Conservation (phyloP, 2,888 invertebrate genomes). For the Ectropis crepuscularia region DNA sequence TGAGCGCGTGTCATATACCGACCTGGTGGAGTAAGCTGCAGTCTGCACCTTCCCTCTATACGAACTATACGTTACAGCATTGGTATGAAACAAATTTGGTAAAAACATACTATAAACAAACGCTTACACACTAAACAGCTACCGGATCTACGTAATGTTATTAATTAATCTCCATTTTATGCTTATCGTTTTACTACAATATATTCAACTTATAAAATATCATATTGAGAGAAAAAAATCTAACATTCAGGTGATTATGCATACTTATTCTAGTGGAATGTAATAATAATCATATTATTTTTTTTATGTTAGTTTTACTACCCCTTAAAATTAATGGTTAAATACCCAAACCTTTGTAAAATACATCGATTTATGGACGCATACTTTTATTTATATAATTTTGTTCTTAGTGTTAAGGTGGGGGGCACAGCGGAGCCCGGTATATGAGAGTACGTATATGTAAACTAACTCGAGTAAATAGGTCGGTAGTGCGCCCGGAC, state of each 20-base stretch:
- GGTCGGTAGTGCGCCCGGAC: constrained; percentile 1
- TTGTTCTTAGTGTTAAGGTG: constrained; percentile 14
- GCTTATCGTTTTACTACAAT: constrained; percentile 44
- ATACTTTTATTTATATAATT: constrained; percentile 24
- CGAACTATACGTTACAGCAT: constrained; percentile 75
- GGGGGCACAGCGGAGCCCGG: constrained; percentile 1
- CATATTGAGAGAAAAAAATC: constrained; percentile 51
- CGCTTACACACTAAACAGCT: constrained; percentile 74
- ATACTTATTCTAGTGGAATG: constrained; percentile 77
- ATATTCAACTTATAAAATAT: constrained; percentile 38
- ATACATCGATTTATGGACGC: constrained; percentile 38
- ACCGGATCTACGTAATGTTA: constrained; percentile 71
- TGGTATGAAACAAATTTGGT: constrained; percentile 83
- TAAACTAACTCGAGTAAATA: constrained; percentile 1
- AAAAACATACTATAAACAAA: constrained; percentile 66
- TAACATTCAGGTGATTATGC: constrained; percentile 63
- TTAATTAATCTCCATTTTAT: constrained; percentile 69
- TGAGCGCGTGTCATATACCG: constrained; percentile 19
- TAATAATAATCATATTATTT: constrained; percentile 60
- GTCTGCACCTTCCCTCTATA: constrained; percentile 56
- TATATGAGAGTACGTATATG: constrained; percentile 17
- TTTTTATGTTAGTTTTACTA: constrained; percentile 73
- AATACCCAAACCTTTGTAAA: constrained; percentile 72
- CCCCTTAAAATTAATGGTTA: constrained; percentile 78
- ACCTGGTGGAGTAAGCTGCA: constrained; percentile 47